Percentiles rank a stretch among this genome's conserved stretches.
phyloP scores from a whole-genome alignment of 2,888 invertebrate species.

The Hyposoter dolosus region DNA sequence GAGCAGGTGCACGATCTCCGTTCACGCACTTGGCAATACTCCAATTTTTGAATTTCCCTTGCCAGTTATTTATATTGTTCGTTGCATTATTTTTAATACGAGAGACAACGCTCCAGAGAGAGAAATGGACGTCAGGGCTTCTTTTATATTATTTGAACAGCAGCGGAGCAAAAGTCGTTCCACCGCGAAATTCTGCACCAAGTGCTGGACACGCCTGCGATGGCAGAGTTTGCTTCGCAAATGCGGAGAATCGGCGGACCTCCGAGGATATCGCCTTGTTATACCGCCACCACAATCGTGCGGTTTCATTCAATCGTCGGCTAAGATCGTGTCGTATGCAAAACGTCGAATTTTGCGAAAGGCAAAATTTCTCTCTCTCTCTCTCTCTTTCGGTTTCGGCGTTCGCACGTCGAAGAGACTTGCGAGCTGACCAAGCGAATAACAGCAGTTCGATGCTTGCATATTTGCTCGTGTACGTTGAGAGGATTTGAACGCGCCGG shows the following conservation, averaged over 20 bases:
- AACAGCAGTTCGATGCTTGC: constrained; percentile 43
- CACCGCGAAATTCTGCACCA: constrained; percentile 35
- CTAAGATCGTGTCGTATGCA: constrained; percentile 84
- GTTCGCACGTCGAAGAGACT: constrained; percentile 69
- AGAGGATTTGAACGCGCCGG: constrained; percentile 67
- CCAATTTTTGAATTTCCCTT: neutral
- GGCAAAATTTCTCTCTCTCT: constrained; percentile 71
- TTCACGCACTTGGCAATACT: neutral
- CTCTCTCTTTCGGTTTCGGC: constrained; percentile 67
- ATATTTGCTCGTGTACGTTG: constrained; percentile 26
- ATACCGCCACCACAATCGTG: constrained; percentile 71
- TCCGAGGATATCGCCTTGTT: constrained; percentile 80
- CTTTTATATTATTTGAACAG: neutral
- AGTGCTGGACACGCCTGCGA: constrained; percentile 28
- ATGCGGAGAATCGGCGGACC: constrained; percentile 68
- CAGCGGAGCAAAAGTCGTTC: neutral
- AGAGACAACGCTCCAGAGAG: neutral
- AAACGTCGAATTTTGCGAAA: constrained; percentile 84
- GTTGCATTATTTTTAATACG: neutral
- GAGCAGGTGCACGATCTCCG: neutral
- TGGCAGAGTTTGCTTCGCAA: constrained; percentile 44
- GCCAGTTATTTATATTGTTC: neutral
- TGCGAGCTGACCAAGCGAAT: constrained; percentile 53
- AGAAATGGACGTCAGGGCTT: neutral
- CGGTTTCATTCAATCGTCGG: constrained; percentile 80